Conservation (phyloP, 2,113 vertebrate species). For the Microcebus griseorufus region DNA sequence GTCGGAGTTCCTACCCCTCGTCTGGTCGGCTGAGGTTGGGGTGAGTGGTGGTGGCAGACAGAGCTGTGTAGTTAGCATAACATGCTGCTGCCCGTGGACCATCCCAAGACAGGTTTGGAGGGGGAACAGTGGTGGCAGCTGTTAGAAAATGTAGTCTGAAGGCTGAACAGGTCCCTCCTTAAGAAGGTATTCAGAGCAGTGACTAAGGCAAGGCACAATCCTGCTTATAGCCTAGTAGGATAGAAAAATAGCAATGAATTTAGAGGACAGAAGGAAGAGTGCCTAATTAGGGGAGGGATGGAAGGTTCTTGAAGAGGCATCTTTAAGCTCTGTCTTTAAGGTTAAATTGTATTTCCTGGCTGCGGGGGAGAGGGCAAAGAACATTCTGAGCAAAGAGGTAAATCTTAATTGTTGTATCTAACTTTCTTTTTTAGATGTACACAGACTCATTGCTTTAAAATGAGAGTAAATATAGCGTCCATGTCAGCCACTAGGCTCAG, state of each 20-base stretch:
- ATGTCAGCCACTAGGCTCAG: neutral
- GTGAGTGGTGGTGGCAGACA: neutral
- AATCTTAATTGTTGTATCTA: neutral
- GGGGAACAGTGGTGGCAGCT: neutral
- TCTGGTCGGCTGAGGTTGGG: neutral
- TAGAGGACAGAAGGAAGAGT: neutral
- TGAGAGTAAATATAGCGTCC: neutral
- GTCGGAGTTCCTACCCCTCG: neutral
- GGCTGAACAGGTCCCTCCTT: neutral
- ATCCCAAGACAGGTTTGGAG: no score
- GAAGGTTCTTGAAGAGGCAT: neutral
- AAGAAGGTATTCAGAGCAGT: neutral
- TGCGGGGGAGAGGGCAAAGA: neutral
- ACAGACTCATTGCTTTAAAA: neutral
- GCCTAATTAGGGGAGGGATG: accelerated
- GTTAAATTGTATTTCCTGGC: neutral
- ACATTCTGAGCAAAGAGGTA: neutral
- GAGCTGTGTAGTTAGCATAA: neutral
- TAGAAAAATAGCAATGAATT: neutral
- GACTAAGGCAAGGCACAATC: neutral
- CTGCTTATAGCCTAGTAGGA: neutral
- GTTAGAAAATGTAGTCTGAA: neutral
- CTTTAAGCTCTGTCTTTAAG: neutral
- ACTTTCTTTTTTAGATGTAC: neutral
- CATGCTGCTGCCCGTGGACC: neutral